These are phyloP conservation scores for Antennarius striatus DNA, from an alignment of 2,113 vertebrate species.

Conservation along the genomic window DNA sequence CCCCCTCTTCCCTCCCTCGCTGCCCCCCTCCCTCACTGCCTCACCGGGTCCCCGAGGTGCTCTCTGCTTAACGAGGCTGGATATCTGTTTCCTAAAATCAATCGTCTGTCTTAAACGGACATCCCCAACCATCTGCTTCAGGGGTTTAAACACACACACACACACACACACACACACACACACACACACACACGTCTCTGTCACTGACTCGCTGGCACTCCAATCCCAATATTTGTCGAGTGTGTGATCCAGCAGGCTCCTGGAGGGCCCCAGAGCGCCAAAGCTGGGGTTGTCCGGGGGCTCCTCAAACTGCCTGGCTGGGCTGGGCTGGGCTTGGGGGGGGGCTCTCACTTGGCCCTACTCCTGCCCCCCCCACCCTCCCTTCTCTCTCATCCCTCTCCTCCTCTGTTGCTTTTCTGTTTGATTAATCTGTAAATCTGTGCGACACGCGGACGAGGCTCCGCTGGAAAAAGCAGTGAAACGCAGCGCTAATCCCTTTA, in stretches of 20 bases:
- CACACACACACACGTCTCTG: conserved; percentile 61
- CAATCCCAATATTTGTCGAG: conserved; percentile 92
- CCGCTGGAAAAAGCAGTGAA: conserved; percentile 45
- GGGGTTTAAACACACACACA: conserved; percentile 66
- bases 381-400: conserved; percentile 35
- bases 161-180: conserved; percentile 38
- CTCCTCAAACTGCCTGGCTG: conserved; percentile 70
- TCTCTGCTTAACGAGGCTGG: conserved; percentile 86
- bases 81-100: conserved; percentile 93
- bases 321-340: conserved; percentile 33
- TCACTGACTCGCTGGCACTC: conserved; percentile 73
- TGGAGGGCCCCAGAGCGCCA: conserved; percentile 80
- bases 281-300: conserved; percentile 77
- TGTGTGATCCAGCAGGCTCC: conserved; percentile 81
- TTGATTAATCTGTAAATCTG: conserved; percentile 84
- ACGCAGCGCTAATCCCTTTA: conserved; percentile 69
- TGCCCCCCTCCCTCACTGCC: conserved; percentile 7
- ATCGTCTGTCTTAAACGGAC: conserved; percentile 90
- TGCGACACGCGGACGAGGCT: conserved; percentile 67
- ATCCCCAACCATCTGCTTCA: conserved; percentile 95
- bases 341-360: conserved; percentile 44
- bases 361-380: conserved; percentile 39
- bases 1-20: conserved; percentile 3
- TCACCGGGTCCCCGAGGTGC: conserved; percentile 84
- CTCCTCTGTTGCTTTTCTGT: conserved; percentile 68